Conservation (phyloP, 1,140 invertebrate species). For the Ceratosolen solmsi region DNA sequence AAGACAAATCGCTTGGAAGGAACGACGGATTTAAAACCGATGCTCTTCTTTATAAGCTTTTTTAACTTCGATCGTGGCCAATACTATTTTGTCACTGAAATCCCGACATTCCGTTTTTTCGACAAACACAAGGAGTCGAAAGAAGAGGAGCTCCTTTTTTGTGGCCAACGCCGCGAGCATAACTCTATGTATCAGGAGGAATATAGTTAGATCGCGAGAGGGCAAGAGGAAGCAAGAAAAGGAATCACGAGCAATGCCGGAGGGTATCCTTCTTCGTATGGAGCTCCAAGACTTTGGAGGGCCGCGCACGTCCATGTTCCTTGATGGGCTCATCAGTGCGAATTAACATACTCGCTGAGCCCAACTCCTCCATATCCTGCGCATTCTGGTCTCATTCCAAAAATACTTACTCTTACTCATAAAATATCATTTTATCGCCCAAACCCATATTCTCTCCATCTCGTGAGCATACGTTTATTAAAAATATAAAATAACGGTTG, state of each 20-base stretch:
- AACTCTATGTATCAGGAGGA: background rate
- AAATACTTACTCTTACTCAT: conserved; percentile 30
- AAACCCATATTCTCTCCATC: background rate
- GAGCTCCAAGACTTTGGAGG: conserved; percentile 19
- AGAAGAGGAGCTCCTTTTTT: too few relatives aligned
- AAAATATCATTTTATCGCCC: conserved; percentile 52
- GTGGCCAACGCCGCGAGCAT: background rate
- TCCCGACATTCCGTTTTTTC: too few relatives aligned
- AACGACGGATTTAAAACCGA: too few relatives aligned
- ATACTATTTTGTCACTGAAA: too few relatives aligned
- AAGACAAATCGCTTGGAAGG: too few relatives aligned
- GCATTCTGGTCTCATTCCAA: conserved; percentile 32
- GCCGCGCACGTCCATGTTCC: conserved; percentile 61
- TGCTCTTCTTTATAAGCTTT: too few relatives aligned
- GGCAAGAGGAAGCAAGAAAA: background rate
- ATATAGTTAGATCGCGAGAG: background rate
- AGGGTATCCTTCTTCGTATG: background rate
- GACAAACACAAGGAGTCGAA: too few relatives aligned
- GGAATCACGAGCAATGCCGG: background rate
- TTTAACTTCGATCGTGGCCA: too few relatives aligned
- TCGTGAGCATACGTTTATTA: background rate
- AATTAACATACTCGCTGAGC: conserved; percentile 68
- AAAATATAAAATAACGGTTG: background rate
- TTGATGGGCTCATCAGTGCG: conserved; percentile 68
- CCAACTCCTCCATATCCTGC: background rate